Evolutionary conservation across 2,113 vertebrate species (phyloP), one percentile per base, ranked within the genome.

Genomic region (Hystrix brachyura): DNA sequence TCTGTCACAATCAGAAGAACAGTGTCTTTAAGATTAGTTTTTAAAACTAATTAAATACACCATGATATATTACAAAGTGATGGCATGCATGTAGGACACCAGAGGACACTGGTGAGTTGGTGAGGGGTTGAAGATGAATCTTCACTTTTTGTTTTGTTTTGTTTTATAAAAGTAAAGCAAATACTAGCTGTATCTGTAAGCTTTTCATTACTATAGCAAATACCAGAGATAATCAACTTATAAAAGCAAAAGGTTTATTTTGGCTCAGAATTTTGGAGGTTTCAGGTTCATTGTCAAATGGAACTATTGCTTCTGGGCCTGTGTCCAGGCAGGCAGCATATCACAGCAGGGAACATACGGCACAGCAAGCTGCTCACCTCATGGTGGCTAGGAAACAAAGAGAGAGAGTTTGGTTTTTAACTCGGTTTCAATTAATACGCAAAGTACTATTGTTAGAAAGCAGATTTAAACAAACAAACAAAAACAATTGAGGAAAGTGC

Each of bases 161-260:
- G 29, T 65, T 82, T 83, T 83, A 23, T 67, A 83, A 62, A 94
- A 90, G 53, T 87, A 92, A 90, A 91, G 11, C 17, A 96, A 86
- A 78, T 2, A 1, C 82, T 81, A 89, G 10, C 90, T 15, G 21
- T 60, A 72, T 48, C 27, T 3, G 32, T 74, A 32, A 29, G n/a
- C 17, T 69, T 79, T 72, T 15, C 6, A 25, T 29, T 60, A 29
- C 46, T 62, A 14, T 92, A n/a, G 34, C 55, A 84, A 83, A 85
- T 64, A 32, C 57, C 46, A 15, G 67, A 74, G n/a, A 60, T 29
- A 59, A 60, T 74, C 51, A 29, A 4, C 21, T 87, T 60, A 23
- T 19, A 59, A 60, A 93, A 38, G 59, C 23, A 27, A 81, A 71
- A 62, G 46, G 14, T 8, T 62, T 18, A 10, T 29, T 72, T 48